These are phyloP conservation scores for Coccyzus lansbergi DNA, from an alignment of 2,797 vertebrate genomes.

Conservation along the genomic window DNA sequence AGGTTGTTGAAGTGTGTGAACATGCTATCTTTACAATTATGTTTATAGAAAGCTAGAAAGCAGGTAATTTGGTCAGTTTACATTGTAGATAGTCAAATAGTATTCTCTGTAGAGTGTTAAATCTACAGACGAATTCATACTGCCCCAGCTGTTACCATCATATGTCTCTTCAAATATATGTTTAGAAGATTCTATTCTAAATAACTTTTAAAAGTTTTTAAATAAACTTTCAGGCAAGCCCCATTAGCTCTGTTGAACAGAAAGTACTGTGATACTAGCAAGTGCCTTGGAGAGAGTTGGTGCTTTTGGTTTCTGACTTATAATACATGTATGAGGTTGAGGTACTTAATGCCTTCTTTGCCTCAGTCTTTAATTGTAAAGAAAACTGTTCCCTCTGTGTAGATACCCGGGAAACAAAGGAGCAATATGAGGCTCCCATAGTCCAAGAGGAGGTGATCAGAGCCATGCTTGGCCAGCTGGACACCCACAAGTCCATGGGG, in stretches of 20 bases:
- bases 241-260: background rate
- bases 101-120: background rate
- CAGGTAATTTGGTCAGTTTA: background rate
- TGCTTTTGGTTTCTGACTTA: background rate
- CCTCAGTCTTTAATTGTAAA: too few relatives aligned
- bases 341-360: too few relatives aligned
- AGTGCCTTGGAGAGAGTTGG: background rate
- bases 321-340: background rate
- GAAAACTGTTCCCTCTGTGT: too few relatives aligned
- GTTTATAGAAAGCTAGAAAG: background rate
- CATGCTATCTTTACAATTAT: background rate
- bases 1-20: background rate
- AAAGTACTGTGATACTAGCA: background rate
- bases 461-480: too few relatives aligned
- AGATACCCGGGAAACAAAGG: too few relatives aligned
- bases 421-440: too few relatives aligned
- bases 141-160: background rate
- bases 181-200: background rate
- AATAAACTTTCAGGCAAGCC: background rate
- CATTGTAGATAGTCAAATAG: background rate
- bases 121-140: background rate
- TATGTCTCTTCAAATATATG: background rate
- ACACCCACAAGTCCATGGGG: too few relatives aligned
- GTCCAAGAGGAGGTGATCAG: too few relatives aligned
- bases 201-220: background rate